Conservation (phyloP, 2,797 vertebrate genomes). For the Erethizon dorsatum region DNA sequence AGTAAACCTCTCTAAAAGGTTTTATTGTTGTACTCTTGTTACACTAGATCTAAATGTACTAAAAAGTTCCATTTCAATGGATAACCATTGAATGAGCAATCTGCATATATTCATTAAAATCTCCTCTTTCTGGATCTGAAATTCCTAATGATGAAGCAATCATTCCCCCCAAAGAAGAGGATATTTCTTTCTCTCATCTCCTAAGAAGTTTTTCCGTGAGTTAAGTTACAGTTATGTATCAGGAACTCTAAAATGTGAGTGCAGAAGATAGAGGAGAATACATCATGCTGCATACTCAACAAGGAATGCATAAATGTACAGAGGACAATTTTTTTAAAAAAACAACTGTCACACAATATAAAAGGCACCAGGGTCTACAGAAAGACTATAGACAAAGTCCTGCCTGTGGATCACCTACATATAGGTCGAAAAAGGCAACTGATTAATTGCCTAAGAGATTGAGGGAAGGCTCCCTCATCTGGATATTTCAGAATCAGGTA, state of each 20-base stretch:
- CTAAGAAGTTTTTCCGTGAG: neutral
- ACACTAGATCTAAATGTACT: neutral
- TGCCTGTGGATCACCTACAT: neutral
- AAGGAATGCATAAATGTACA: no score
- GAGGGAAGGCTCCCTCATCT: neutral
- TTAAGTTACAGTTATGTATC: neutral
- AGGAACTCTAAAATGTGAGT: neutral
- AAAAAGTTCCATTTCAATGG: conserved; percentile 31
- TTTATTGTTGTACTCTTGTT: neutral
- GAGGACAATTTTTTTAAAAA: neutral
- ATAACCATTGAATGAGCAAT: neutral
- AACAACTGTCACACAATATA: neutral
- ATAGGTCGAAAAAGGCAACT: neutral
- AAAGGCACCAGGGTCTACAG: neutral
- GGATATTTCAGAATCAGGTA: neutral
- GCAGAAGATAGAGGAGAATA: neutral
- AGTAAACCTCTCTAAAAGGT: neutral
- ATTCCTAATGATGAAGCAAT: neutral
- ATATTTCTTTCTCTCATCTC: neutral
- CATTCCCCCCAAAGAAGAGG: neutral
- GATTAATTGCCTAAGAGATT: neutral
- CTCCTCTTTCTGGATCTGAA: neutral
- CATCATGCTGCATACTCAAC: neutral
- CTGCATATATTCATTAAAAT: neutral
- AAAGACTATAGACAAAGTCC: neutral